A percentile compares a stretch with the other conserved stretches of the same genome.
These are phyloP conservation scores for Habropoda laboriosa DNA, from an alignment of 1,140 invertebrate genomes.

Conservation along the genomic window DNA sequence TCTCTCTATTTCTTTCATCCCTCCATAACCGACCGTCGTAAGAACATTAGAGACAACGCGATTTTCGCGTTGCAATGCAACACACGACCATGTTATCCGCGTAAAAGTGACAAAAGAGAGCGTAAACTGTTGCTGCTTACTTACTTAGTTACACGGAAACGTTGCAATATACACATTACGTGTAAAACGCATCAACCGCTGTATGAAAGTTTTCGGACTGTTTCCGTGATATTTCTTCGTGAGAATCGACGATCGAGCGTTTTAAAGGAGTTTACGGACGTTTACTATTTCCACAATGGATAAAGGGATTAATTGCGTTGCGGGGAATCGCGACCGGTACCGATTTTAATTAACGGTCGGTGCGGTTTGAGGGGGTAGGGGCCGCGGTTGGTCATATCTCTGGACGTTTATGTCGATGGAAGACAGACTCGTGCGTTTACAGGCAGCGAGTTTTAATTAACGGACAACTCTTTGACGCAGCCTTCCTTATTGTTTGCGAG, in stretches of 20 bases:
- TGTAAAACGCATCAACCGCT: no score
- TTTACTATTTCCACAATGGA: not conserved
- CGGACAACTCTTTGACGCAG: conserved; percentile 7
- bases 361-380: not conserved
- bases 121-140: no score
- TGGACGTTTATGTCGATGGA: conserved; percentile 11
- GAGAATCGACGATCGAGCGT: not conserved
- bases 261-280: not conserved
- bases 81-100: no score
- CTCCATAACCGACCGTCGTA: no score
- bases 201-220: no score
- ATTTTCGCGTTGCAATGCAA: no score
- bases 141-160: no score
- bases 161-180: no score
- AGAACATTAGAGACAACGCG: no score
- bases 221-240: not conserved
- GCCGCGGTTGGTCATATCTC: conserved; percentile 21
- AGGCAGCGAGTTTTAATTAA: conserved; percentile 40
- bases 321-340: not conserved
- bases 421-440: conserved; percentile 21
- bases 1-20: no score
- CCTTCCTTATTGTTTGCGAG: not conserved
- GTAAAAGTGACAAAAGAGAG: no score
- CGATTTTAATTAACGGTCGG: conserved; percentile 50
- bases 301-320: conserved; percentile 34